These are phyloP conservation scores for Pogoniulus pusillus DNA, from an alignment of 2,797 vertebrate genomes.

Conservation along the genomic window DNA sequence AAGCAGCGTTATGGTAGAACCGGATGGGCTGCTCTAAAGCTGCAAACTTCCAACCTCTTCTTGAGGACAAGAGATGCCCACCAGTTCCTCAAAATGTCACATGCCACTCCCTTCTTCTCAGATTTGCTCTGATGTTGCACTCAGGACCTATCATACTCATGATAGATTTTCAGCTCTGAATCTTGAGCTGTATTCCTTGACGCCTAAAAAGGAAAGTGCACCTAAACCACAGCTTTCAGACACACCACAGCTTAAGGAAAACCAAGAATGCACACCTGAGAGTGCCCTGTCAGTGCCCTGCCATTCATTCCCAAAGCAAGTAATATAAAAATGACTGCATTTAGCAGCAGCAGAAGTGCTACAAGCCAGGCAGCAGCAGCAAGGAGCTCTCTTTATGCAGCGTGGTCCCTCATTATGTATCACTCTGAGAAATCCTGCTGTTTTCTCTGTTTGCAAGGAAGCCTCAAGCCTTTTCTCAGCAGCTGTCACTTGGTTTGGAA, in stretches of 20 bases:
- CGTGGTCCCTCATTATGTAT: background rate
- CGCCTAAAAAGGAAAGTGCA: background rate
- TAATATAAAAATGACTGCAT: background rate
- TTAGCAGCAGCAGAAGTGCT: background rate
- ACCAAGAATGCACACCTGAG: accelerated
- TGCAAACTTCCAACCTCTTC: background rate
- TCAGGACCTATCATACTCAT: background rate
- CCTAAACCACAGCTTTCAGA: background rate
- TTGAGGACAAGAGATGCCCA: background rate
- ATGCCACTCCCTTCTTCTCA: too few species aligned
- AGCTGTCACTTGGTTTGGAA: slow-evolving; percentile 69
- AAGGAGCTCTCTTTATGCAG: background rate
- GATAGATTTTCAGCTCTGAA: background rate
- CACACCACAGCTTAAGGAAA: background rate
- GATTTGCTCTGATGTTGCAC: accelerated
- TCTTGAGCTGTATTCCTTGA: background rate
- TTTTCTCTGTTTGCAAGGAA: slow-evolving; percentile 57
- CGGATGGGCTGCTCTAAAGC: background rate
- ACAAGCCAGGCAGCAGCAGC: background rate
- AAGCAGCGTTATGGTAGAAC: accelerated
- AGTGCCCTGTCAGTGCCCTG: background rate
- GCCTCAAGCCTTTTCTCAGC: slow-evolving; percentile 59
- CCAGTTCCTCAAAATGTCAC: accelerated
- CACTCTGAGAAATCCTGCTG: slow-evolving; percentile 47
- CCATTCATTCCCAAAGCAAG: background rate